These are phyloP conservation scores for Notodonta dromedarius DNA, from an alignment of 2,888 invertebrate genomes.

Conservation along the genomic window DNA sequence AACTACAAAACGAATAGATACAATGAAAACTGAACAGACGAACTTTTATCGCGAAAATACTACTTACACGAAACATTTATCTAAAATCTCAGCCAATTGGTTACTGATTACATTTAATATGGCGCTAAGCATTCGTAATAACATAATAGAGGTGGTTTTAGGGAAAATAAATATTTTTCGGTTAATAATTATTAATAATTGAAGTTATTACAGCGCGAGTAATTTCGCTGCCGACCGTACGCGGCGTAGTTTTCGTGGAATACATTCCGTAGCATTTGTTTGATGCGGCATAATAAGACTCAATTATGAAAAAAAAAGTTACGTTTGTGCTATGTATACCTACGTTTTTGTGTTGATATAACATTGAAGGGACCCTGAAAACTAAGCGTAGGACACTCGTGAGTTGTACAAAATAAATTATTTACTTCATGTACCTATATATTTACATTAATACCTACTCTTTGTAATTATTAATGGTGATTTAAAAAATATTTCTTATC, in stretches of 20 bases:
- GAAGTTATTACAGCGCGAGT: conserved; percentile 62
- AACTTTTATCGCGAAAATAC: neutral
- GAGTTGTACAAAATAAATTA: too few relatives aligned
- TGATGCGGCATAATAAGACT: conserved; percentile 81
- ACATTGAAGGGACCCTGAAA: neutral
- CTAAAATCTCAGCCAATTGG: conserved; percentile 5
- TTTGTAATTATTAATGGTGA: too few relatives aligned
- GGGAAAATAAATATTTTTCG: conserved; percentile 57
- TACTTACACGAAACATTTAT: conserved; percentile 7
- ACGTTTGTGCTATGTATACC: conserved; percentile 52
- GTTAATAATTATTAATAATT: conserved; percentile 73
- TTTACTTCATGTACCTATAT: too few relatives aligned
- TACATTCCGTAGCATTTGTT: conserved; percentile 81
- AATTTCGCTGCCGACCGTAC: conserved; percentile 74
- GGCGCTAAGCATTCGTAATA: conserved; percentile 49
- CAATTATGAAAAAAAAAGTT: conserved; percentile 77
- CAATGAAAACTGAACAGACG: neutral
- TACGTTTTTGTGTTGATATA: neutral
- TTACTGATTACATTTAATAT: conserved; percentile 36
- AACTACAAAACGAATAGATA: neutral
- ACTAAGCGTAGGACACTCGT: neutral
- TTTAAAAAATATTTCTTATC: too few relatives aligned
- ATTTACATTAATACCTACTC: too few relatives aligned
- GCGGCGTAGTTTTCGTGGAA: conserved; percentile 74
- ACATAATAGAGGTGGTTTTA: conserved; percentile 54